Conservation (phyloP, 2,888 invertebrate species). For the Scrobipalpa costella region DNA sequence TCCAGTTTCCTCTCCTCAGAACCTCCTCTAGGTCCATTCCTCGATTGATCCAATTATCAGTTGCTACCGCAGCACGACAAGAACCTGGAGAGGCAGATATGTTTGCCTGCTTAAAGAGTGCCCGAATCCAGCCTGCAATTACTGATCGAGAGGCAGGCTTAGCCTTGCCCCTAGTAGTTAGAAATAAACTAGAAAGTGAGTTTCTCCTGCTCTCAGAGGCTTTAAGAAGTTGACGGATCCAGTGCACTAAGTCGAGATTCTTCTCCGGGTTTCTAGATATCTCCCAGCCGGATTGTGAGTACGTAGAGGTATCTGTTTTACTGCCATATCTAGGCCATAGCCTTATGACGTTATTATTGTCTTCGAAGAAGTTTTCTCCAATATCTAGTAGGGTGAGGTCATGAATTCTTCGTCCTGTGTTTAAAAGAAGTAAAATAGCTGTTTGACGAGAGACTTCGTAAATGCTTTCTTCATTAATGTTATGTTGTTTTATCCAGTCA, state of each 20-base stretch:
- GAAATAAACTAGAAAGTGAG: too few species aligned
- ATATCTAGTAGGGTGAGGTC: background rate
- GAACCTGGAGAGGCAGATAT: background rate
- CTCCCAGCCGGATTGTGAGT: too few species aligned
- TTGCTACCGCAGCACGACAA: background rate
- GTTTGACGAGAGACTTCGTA: too few species aligned
- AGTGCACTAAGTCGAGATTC: too few species aligned
- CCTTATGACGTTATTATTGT: background rate
- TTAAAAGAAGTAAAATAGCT: too few species aligned
- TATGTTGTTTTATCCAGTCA: too few species aligned
- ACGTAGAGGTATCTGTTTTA: background rate
- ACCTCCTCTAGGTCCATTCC: background rate
- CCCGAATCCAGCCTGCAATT: background rate
- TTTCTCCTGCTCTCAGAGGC: too few species aligned
- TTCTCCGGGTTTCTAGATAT: too few species aligned
- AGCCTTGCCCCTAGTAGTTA: too few species aligned
- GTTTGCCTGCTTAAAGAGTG: background rate
- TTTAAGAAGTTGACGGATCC: too few species aligned
- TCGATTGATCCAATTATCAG: slow-evolving; percentile 1
- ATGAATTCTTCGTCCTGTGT: background rate
- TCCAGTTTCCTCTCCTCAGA: background rate
- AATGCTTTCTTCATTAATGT: too few species aligned
- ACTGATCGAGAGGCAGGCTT: too few species aligned
- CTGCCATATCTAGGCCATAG: background rate
- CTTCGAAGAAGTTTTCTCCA: background rate